Evolutionary conservation across 2,797 vertebrate genomes (phyloP), one percentile per base, ranked within the genome.

Genomic region (Molossus alvarezi): DNA sequence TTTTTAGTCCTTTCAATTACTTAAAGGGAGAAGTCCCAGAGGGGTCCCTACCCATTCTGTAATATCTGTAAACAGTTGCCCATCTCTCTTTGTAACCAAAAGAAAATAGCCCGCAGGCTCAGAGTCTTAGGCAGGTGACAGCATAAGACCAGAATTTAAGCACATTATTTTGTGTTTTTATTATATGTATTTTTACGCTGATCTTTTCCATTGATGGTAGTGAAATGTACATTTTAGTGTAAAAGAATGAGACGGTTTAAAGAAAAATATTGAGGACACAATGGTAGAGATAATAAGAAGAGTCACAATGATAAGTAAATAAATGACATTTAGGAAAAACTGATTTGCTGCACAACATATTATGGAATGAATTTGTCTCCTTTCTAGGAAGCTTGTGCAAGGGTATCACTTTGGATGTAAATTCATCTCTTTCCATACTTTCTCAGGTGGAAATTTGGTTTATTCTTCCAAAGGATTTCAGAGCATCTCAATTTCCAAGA

Each of bases 401-500:
- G 41, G 20, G 18, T 33, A 69, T 94, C 13, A 13, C 51, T 55
- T 72, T n/a, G 33, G 13, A 48, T 60, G 14, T 79, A 76, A 92
- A 62, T 11, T 95, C 75, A 76, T 25, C 27, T 69, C 51, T 77
- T 90, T 72, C 29, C 15, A 9, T 85, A 71, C 29, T 91, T 75
- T 86, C 41, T 51, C 86, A 91, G 84, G 14, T 84, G 62, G 67
- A 76, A 87, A 95, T 96, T 95, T 53, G 13, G 27, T 94, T 93
- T 85, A 90, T 93, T 95, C 57, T 95, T 80, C 95, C 62, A 92
- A 92, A 96, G 58, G 76, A 87, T 60, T 94, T 84, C 51, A 51
- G 17, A 51, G 17, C 33, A 21, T 88, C 48, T 86, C 13, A 53
- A 9, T 86, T 96, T 95, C 95, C 83, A 97, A 84, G 93, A 89